Base-by-base conservation (phyloP, 2,797 vertebrate genomes). In the Megaceryle alcyon region DNA sequence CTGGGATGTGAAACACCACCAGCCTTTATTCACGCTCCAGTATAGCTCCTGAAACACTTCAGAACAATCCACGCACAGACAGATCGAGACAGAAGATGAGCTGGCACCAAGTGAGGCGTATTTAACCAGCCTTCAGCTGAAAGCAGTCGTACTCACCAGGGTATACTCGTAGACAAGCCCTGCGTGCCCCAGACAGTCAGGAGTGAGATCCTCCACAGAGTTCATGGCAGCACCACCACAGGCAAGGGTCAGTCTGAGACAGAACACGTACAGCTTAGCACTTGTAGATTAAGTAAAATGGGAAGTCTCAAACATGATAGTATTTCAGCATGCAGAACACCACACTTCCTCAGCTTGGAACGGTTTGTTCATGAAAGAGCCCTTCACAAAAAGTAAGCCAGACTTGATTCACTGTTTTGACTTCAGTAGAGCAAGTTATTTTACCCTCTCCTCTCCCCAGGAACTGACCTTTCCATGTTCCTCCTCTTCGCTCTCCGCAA, bases 171-270 rank as follows among this genome's bases (percentile, higher is more conserved):
- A 99, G 66, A 99, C 98, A 22, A 99, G 98, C 10, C 99, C 99
- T 25, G 99, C 99, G 0, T 99, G 94, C 43, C 99, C 99, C 98
- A 99, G 97, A 71, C 99, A 99, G 20, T 99, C 99, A 6, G 98
- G 97, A 23, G 98, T 98, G 70, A 99, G 98, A 97, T 99, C 99
- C 23, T 99, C 99, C 56, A 99, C 97, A 1, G 99, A 99, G 94
- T 99, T 99, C 98, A 99, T 99, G 78, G 99, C 99, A n/a, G 98
- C 95, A 9, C 99, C 99, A 6, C 99, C 99, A 46, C 99, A 99
- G 1, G 99, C 99, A 41, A 99, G 98, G 17, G 98, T 98, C 84
- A 99, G 97, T 37, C 99, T 99, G 88, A 48, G 86, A 94, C 14
- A 69, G 44, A 88, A 70, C 4, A 33, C 12, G 6, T 3, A 95